These are phyloP conservation scores for Pammene fasciana DNA, from an alignment of 2,888 invertebrate species.

Conservation along the genomic window DNA sequence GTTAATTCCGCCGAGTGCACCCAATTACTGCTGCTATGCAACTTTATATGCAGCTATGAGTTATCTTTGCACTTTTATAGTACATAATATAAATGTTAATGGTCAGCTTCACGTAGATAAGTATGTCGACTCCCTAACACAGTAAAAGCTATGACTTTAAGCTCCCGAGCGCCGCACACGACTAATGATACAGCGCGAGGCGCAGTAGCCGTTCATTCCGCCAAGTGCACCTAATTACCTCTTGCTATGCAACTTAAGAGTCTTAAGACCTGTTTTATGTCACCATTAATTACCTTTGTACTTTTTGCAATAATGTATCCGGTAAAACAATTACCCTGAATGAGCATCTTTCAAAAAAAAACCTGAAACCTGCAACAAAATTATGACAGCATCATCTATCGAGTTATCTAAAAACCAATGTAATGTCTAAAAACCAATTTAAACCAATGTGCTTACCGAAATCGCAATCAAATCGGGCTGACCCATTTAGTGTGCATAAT, in stretches of 20 bases:
- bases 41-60: too few species aligned
- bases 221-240: conserved; percentile 54
- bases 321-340: neutral
- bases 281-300: conserved; percentile 19
- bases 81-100: too few species aligned
- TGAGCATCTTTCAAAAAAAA: neutral
- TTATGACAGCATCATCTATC: too few species aligned
- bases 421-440: too few species aligned
- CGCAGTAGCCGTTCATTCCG: conserved; percentile 57
- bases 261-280: conserved; percentile 29
- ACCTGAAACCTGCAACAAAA: neutral
- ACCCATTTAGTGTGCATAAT: too few species aligned
- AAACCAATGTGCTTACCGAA: too few species aligned
- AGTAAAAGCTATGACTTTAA: conserved; percentile 5
- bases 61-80: too few species aligned
- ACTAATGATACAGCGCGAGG: conserved; percentile 60
- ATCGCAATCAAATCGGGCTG: too few species aligned
- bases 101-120: neutral
- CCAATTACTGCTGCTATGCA: too few species aligned
- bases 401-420: too few species aligned
- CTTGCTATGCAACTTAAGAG: conserved; percentile 46
- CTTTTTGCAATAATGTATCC: conserved; percentile 17
- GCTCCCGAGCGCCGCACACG: neutral
- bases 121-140: neutral
- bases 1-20: too few species aligned